A percentile compares a stretch with the other conserved stretches of the same genome.
Evolutionary conservation across 2,888 invertebrate species (phyloP).

Genomic region (Diplazon laetatorius): DNA sequence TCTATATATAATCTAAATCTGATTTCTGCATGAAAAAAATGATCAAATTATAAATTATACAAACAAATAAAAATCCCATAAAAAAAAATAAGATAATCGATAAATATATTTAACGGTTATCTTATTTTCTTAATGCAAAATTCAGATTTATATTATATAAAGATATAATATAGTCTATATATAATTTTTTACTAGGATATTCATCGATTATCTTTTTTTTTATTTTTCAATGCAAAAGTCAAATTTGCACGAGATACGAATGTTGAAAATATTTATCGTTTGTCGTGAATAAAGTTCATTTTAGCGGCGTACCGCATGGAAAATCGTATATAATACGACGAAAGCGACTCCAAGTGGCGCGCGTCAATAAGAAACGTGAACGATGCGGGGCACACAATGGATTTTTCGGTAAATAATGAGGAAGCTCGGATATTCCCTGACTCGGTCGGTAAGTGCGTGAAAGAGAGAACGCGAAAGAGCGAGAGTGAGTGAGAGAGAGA

Average conservation of each 20-base stretch:
- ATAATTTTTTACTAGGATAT: too few relatives aligned
- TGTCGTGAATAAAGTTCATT: constrained; percentile 33
- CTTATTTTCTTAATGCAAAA: too few relatives aligned
- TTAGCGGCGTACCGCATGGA: constrained; percentile 19
- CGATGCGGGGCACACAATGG: neutral
- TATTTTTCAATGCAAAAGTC: neutral
- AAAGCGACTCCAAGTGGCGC: constrained; percentile 11
- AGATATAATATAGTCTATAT: too few relatives aligned
- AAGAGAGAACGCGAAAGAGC: neutral
- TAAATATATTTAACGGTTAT: too few relatives aligned
- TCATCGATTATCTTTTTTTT: too few relatives aligned
- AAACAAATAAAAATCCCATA: too few relatives aligned
- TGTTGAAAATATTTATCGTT: too few relatives aligned
- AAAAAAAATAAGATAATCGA: too few relatives aligned
- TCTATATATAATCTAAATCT: too few relatives aligned
- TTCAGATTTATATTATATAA: too few relatives aligned
- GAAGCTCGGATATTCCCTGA: constrained; percentile 17
- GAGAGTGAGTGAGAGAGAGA: neutral
- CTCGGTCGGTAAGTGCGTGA: constrained; percentile 8
- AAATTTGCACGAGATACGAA: neutral
- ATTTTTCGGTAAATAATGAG: constrained; percentile 43
- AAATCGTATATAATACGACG: constrained; percentile 38
- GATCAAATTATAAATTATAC: too few relatives aligned
- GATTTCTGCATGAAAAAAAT: too few relatives aligned
- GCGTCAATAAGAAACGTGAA: constrained; percentile 7